Evolutionary conservation across 2,888 invertebrate species (phyloP), one percentile per base, ranked within the genome.

Genomic region (Erannis defoliaria): DNA sequence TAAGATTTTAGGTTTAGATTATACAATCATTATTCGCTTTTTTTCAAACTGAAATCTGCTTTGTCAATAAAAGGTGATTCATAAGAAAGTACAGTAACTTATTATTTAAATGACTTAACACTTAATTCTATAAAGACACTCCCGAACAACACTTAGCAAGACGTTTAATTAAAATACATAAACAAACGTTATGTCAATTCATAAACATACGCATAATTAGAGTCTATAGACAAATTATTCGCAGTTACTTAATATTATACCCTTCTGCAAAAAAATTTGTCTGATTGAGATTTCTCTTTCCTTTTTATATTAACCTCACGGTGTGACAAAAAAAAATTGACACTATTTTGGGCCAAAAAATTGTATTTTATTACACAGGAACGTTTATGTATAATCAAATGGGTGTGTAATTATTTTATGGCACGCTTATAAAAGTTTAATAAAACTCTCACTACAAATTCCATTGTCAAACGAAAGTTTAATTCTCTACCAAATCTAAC

Each of bases 351-450:
- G 48, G 40, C 14, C 42, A 61, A 55, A 58, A 46, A 55, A 55
- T 55, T 26, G 40, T 49, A 37, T 65, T 67, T 58, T 62, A 66
- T 67, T 62, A 54, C 61, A 56, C 56, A 51, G 62, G 37, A 51
- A 46, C 67, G 62, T 64, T 67, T 65, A 64, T 43, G 55, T 48
- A 55, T 62, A 66, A 70, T 70, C 51, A 67, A 67, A 59, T 63
- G 29, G 61, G 59, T 64, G 57, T n/a, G 29, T 33, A 51, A 40
- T 51, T 40, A 40, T 51, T 64, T 70, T 66, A 64, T 50, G 55
- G 45, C 61, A 55, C 35, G 48, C 9, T 31, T 18, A 19, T 63
- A 59, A 67, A 64, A 59, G 33, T 31, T 43, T 42, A 31, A 45
- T 46, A 56, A 57, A 61, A 64, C 67, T 64, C 64, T 70, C 70